These are phyloP conservation scores for Galleria mellonella DNA, from an alignment of 1,140 invertebrate species.

Conservation along the genomic window DNA sequence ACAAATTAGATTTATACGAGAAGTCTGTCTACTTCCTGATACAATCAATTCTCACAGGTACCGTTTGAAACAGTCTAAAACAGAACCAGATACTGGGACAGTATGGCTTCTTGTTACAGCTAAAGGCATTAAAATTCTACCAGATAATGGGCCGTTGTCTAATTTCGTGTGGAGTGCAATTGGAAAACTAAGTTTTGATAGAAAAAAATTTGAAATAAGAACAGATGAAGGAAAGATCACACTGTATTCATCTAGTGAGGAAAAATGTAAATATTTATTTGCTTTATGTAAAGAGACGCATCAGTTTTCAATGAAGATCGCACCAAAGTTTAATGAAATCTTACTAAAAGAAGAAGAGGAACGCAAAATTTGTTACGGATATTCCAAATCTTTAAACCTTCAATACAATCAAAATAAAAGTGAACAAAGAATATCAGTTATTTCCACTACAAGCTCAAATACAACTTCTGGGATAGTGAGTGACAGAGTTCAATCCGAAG, in stretches of 20 bases:
- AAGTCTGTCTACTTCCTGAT: constrained; percentile 89
- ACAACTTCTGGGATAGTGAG: constrained; percentile 96
- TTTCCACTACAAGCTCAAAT: constrained; percentile 93
- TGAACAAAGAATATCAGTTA: constrained; percentile 92
- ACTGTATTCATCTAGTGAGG: constrained; percentile 92
- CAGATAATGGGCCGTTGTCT: constrained; percentile 79
- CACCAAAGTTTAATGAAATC: constrained; percentile 87
- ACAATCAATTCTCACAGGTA: constrained; percentile 95
- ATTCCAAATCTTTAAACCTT: constrained; percentile 78
- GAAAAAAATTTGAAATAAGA: constrained; percentile 97
- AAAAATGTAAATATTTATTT: constrained; percentile 92
- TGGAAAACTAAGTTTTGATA: constrained; percentile 94
- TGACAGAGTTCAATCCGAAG: constrained; percentile 94
- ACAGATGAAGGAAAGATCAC: constrained; percentile 91
- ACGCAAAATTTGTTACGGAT: constrained; percentile 77
- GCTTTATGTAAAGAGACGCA: constrained; percentile 93
- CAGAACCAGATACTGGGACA: constrained; percentile 81
- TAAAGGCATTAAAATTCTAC: constrained; percentile 89
- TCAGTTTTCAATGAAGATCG: constrained; percentile 95
- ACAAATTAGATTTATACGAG: constrained; percentile 89
- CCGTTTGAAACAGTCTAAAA: constrained; percentile 88
- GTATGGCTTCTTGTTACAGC: constrained; percentile 89
- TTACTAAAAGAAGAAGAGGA: constrained; percentile 86
- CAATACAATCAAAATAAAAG: constrained; percentile 77
- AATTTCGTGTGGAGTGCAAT: constrained; percentile 94